phyloP scores from a whole-genome alignment of 1,140 invertebrate genomes.

The Delia radicum region DNA sequence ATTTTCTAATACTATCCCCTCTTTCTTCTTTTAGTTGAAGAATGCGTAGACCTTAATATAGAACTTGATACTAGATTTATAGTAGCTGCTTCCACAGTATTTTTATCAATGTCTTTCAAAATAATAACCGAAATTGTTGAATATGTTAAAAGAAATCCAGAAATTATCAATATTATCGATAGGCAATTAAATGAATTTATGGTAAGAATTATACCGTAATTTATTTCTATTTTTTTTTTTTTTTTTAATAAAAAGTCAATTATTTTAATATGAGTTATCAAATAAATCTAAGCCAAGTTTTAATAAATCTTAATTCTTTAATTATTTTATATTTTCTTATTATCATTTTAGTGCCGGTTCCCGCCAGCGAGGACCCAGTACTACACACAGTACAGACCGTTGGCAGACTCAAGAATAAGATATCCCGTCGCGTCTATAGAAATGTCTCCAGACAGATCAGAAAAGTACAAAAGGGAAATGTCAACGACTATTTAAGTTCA shows the following conservation, averaged over 20 bases:
- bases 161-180: slow-evolving; percentile 51
- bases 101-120: slow-evolving; percentile 53
- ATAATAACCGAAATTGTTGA: slow-evolving; percentile 54
- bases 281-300: background rate
- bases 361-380: slow-evolving; percentile 65
- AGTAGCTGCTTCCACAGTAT: slow-evolving; percentile 54
- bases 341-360: slow-evolving; percentile 59
- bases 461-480: slow-evolving; percentile 61
- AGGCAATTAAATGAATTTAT: slow-evolving; percentile 54
- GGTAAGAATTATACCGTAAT: slow-evolving; percentile 36
- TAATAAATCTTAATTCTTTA: background rate
- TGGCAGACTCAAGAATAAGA: slow-evolving; percentile 68
- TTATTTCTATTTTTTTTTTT: background rate
- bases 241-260: background rate
- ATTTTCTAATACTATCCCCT: background rate
- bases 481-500: slow-evolving; percentile 64
- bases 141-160: slow-evolving; percentile 53
- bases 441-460: slow-evolving; percentile 64
- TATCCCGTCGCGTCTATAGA: slow-evolving; percentile 66
- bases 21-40: slow-evolving; percentile 37
- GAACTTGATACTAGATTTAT: slow-evolving; percentile 53
- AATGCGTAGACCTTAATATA: slow-evolving; percentile 33
- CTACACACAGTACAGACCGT: slow-evolving; percentile 70
- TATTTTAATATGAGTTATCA: background rate
- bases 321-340: background rate